Evolutionary conservation across 2,797 vertebrate genomes (phyloP).

Genomic region (Atherinosoma microstoma): DNA sequence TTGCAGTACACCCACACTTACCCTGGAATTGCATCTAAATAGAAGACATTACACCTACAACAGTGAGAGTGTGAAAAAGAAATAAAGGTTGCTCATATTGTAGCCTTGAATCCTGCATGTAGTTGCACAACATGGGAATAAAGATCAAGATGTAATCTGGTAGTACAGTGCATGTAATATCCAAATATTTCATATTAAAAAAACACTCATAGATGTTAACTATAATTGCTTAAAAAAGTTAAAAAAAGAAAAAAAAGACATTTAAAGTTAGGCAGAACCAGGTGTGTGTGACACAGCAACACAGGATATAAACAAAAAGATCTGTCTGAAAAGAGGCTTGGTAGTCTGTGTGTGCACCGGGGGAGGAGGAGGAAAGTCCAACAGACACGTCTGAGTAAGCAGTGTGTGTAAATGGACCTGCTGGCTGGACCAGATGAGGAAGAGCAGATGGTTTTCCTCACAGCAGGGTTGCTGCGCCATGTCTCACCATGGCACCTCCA

Average conservation of each 20-base stretch:
- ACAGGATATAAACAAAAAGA: conserved; percentile 44
- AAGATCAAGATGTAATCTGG: not conserved
- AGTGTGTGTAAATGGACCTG: conserved; percentile 59
- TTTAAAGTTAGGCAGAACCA: conserved; percentile 19
- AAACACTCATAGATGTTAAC: not conserved
- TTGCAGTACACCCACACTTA: conserved; percentile 58
- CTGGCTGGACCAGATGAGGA: conserved; percentile 68
- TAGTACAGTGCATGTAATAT: not conserved
- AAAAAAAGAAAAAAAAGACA: conserved; percentile 12
- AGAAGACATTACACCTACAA: conserved; percentile 60
- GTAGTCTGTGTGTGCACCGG: conserved; percentile 6
- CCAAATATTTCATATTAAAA: conserved; percentile 2
- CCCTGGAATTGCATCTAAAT: conserved; percentile 62
- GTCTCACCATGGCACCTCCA: conserved; percentile 3
- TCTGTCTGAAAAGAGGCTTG: conserved; percentile 58
- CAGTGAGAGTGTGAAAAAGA: conserved; percentile 35
- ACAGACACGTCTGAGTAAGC: conserved; percentile 57
- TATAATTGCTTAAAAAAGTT: not conserved
- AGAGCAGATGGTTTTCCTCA: conserved; percentile 71
- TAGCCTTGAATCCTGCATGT: conserved; percentile 32
- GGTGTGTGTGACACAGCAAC: conserved; percentile 32
- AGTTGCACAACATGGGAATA: conserved; percentile 1
- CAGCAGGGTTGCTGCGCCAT: conserved; percentile 32
- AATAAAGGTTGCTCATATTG: conserved; percentile 44
- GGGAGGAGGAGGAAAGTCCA: conserved; percentile 35